Evolutionary conservation across 2,797 vertebrate species (phyloP).

Genomic region (Leuciscus waleckii): DNA sequence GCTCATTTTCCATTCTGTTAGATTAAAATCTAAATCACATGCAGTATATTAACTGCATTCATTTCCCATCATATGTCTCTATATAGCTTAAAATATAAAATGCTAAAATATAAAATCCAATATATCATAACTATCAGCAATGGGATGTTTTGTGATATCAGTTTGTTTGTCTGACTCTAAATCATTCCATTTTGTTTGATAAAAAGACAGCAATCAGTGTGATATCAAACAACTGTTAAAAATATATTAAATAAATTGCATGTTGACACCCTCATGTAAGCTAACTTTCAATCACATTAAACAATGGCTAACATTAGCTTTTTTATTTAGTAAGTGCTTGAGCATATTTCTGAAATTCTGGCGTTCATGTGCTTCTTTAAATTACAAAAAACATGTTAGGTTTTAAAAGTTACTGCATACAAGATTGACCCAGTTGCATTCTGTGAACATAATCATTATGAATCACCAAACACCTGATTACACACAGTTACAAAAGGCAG

Average conservation of each 20-base stretch:
- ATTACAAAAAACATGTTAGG: background rate
- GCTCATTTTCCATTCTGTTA: background rate
- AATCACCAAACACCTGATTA: background rate
- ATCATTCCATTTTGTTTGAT: background rate
- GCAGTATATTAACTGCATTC: background rate
- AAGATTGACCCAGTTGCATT: background rate
- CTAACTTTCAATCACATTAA: no score
- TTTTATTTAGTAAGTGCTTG: background rate
- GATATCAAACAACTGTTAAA: background rate
- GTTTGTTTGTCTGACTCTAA: background rate
- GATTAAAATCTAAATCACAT: background rate
- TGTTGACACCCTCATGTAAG: background rate
- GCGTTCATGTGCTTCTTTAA: background rate
- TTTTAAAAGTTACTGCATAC: background rate
- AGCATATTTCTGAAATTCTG: background rate
- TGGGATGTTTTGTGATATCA: background rate
- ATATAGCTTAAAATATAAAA: background rate
- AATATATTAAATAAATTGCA: background rate
- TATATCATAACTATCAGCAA: background rate
- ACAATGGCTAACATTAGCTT: background rate
- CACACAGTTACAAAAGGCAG: background rate
- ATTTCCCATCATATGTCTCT: background rate
- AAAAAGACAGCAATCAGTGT: background rate
- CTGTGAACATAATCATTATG: background rate
- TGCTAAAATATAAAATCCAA: background rate